Base-by-base conservation (phyloP, 1,140 invertebrate species). In the Nixonia krombeini region DNA sequence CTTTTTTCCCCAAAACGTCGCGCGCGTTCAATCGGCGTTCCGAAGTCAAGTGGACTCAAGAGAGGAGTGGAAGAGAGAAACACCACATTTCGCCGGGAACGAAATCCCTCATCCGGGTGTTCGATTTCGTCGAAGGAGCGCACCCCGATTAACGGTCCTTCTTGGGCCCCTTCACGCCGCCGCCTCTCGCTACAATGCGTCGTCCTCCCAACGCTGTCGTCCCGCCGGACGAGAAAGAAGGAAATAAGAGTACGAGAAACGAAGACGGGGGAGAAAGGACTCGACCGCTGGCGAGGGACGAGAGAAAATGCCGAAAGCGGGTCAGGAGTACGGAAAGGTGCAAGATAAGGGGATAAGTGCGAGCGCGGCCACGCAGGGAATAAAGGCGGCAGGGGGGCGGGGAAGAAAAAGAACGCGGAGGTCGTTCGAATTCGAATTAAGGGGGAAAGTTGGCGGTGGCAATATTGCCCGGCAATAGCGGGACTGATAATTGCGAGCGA, bases 231-330 rank as follows among this genome's bases (percentile, higher is more conserved):
- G 41, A 45, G 41, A 21, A 15, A 40, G 37, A 40, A 3, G 18
- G 15, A 17, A 9, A 2, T 8, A 16, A 35, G 61, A 26, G 25
- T 13, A 17, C 49, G 62, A 50, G 52, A 47, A 66, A 58, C 49
- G 49, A 46, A 49, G 18, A 23, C 44, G 52, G 12, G 35, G 26
- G 44, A 57, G 65, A 57, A 62, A 68, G 65, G 65, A 68, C 42
- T 62, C 57, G 57, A 57, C n/a, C n/a, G n/a, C n/a, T n/a, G n/a
- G n/a, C n/a, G n/a, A n/a, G n/a, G 37, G 18, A 40, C 37, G 37
- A 40, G 37, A 40, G 57, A 57, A 62, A 57, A 61, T 61, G 42
- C 35, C 42, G 35, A 50, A 68, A 62, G 38, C 28, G 49, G 65
- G 65, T 68, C 65, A 68, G 56, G 56, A 51, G 56, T 53, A 47